Conservation (phyloP, 1,140 invertebrate genomes). For the Formica exsecta region DNA sequence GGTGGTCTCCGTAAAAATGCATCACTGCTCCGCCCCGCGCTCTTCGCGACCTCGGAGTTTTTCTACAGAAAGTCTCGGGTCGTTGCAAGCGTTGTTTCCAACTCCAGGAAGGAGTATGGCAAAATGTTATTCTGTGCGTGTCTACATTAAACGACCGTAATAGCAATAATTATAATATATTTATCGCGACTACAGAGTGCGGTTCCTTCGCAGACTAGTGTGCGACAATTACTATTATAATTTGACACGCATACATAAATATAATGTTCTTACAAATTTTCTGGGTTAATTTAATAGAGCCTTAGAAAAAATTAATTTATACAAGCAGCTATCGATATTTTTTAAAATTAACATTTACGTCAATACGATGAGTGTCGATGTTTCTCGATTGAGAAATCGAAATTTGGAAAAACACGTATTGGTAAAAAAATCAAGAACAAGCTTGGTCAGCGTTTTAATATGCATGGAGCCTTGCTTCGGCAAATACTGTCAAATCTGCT, state of each 20-base stretch:
- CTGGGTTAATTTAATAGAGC: neutral
- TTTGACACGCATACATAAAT: neutral
- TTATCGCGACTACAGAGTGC: neutral
- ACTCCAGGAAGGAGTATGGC: neutral
- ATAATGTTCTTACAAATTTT: conserved; percentile 13
- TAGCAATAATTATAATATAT: conserved; percentile 46
- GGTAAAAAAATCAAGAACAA: conserved; percentile 25
- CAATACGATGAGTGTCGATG: neutral
- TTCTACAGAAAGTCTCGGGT: conserved; percentile 3
- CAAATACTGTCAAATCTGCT: conserved; percentile 37
- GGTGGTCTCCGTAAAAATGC: conserved; percentile 39
- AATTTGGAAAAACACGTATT: conserved; percentile 22
- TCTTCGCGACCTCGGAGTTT: neutral
- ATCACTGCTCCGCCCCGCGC: conserved; percentile 5
- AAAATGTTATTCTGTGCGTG: neutral
- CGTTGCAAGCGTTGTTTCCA: neutral
- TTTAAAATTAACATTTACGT: neutral
- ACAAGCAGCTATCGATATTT: neutral
- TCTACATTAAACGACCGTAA: conserved; percentile 24
- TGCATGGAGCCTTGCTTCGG: neutral
- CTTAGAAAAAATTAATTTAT: neutral
- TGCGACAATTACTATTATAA: neutral
- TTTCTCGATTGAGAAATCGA: neutral
- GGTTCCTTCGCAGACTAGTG: neutral
- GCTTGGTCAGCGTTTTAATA: conserved; percentile 29